Evolutionary conservation across 1,140 invertebrate species (phyloP).

Genomic region (Branchinecta lindahli): DNA sequence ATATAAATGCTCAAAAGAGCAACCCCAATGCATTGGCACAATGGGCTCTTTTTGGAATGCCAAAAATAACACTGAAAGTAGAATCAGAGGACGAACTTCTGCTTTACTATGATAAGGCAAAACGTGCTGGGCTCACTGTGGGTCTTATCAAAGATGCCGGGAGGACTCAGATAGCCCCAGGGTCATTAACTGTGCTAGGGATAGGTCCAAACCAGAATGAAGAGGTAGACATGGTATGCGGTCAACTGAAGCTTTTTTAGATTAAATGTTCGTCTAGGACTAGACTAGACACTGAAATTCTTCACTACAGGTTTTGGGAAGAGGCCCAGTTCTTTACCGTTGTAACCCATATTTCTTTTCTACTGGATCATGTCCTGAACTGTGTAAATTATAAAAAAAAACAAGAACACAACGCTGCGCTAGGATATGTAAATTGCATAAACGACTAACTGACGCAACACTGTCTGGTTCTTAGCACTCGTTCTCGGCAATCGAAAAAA

Average conservation of each 20-base stretch:
- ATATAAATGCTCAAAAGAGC: slow-evolving; percentile 12
- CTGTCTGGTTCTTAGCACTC: too few species aligned
- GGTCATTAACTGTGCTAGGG: slow-evolving; percentile 15
- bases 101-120: background rate
- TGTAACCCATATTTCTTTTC: too few species aligned
- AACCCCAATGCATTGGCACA: background rate
- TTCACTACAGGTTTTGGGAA: too few species aligned
- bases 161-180: slow-evolving; percentile 15
- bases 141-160: slow-evolving; percentile 17
- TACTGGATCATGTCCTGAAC: too few species aligned
- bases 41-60: slow-evolving; percentile 14
- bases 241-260: slow-evolving; percentile 17
- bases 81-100: slow-evolving; percentile 12
- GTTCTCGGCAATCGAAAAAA: too few species aligned
- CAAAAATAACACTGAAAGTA: slow-evolving; percentile 16
- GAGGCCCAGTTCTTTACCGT: too few species aligned
- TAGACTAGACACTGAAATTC: too few species aligned
- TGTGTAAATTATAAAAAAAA: too few species aligned
- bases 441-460: too few species aligned
- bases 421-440: too few species aligned
- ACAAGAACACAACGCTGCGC: too few species aligned
- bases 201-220: slow-evolving; percentile 11
- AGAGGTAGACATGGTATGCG: slow-evolving; percentile 12
- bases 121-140: background rate
- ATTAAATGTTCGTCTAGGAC: too few species aligned